Evolutionary conservation across 23 tunicate genomes (phyloP).

Genomic region (Ciona savignyi): DNA sequence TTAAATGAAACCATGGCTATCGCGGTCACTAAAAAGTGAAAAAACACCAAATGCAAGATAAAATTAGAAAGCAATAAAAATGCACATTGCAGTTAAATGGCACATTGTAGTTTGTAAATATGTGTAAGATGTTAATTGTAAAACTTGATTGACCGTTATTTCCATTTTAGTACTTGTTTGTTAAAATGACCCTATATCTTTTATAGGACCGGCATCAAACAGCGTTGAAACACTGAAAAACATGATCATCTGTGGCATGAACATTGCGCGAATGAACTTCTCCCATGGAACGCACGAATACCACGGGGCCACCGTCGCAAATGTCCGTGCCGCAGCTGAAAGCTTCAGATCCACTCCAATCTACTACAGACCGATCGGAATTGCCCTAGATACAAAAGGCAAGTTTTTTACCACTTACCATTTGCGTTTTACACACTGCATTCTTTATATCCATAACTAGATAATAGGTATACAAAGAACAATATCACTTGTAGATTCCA

Average conservation of each 20-base stretch:
- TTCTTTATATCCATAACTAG: no score
- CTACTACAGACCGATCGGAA: slow-evolving; percentile 78
- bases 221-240: slow-evolving; percentile 73
- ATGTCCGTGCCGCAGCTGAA: slow-evolving; percentile 76
- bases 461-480: no score
- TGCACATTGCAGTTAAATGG: not conserved
- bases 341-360: slow-evolving; percentile 53
- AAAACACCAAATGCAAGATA: no score
- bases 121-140: not conserved
- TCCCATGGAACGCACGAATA: slow-evolving; percentile 97
- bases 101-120: not conserved
- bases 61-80: no score
- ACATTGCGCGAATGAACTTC: slow-evolving; percentile 90
- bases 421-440: no score
- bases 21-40: no score
- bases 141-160: no score
- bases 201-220: slow-evolving; percentile 82
- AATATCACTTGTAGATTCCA: no score
- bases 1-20: no score
- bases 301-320: slow-evolving; percentile 69
- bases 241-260: slow-evolving; percentile 95
- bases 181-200: not conserved
- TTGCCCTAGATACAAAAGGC: slow-evolving; percentile 98
- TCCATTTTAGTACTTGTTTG: not conserved
- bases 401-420: no score